Conservation (phyloP, 2,888 invertebrate species). For the Elysia crispata region DNA sequence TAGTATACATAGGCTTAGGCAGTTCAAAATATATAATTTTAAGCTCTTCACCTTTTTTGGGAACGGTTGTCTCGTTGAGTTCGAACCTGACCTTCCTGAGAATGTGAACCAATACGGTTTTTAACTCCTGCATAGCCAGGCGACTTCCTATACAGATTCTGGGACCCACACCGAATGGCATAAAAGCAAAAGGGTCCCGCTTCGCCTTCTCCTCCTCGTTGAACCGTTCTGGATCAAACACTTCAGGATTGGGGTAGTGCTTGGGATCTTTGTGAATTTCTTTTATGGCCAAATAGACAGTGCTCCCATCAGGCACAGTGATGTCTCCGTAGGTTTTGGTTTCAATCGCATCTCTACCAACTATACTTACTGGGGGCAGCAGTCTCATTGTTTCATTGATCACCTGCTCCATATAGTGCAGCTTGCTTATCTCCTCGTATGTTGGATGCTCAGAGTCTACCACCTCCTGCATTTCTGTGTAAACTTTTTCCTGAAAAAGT, state of each 20-base stretch:
- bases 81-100: not conserved
- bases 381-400: slow-evolving; percentile 38
- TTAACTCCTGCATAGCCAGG: not conserved
- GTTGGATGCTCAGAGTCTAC: slow-evolving; percentile 1
- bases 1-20: too few relatives aligned
- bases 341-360: slow-evolving; percentile 32
- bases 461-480: slow-evolving; percentile 23
- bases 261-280: not conserved
- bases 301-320: slow-evolving; percentile 19
- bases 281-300: not conserved
- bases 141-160: not conserved
- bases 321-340: slow-evolving; percentile 27
- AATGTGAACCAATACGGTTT: not conserved
- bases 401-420: slow-evolving; percentile 38
- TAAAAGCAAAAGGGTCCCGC: not conserved
- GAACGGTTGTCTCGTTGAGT: not conserved
- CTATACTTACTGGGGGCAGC: slow-evolving; percentile 25
- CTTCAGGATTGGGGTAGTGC: not conserved
- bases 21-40: too few relatives aligned
- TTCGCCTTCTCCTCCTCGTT: not conserved
- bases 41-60: not conserved
- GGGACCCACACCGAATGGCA: not conserved
- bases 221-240: not conserved
- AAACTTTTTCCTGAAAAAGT: slow-evolving; percentile 29
- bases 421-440: slow-evolving; percentile 19